phyloP scores from a whole-genome alignment of 1,140 invertebrate species.

The Drosophila insularis region DNA sequence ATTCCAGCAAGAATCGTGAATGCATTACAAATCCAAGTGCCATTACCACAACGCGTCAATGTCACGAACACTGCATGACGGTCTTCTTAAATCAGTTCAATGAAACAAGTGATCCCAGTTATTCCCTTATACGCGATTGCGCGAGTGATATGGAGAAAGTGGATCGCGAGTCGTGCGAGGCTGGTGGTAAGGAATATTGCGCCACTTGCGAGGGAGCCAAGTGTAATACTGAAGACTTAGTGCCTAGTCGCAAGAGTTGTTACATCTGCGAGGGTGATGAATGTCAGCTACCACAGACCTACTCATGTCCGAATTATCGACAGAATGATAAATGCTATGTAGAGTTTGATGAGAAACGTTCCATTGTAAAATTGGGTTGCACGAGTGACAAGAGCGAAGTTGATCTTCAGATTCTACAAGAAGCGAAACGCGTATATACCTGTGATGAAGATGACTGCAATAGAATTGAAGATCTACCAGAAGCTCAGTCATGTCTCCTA shows the following conservation, averaged over 20 bases:
- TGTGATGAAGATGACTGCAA: constrained; percentile 65
- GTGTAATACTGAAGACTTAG: constrained; percentile 62
- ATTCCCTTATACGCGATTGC: constrained; percentile 60
- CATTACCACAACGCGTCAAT: constrained; percentile 53
- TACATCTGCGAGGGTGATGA: constrained; percentile 59
- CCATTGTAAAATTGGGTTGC: constrained; percentile 47
- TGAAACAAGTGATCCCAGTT: constrained; percentile 59
- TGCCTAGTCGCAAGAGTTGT: constrained; percentile 61
- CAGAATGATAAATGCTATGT: constrained; percentile 62
- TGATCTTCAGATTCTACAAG: constrained; percentile 49
- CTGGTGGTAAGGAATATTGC: constrained; percentile 45
- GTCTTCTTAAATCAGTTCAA: constrained; percentile 51
- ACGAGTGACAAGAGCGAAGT: constrained; percentile 58
- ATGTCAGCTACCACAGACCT: constrained; percentile 47
- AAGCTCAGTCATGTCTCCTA: constrained; percentile 47
- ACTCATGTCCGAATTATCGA: constrained; percentile 56
- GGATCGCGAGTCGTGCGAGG: constrained; percentile 53
- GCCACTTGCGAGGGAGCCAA: constrained; percentile 42
- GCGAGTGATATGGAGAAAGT: constrained; percentile 62
- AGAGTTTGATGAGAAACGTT: constrained; percentile 60
- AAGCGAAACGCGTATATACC: constrained; percentile 50
- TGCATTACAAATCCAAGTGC: constrained; percentile 34
- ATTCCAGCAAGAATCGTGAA: constrained; percentile 44
- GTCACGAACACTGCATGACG: constrained; percentile 61
- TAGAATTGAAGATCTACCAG: constrained; percentile 48